Percentiles rank a stretch among this genome's conserved stretches.
Conservation (phyloP, 2,113 vertebrate genomes). For the Pyrgilauda ruficollis region DNA sequence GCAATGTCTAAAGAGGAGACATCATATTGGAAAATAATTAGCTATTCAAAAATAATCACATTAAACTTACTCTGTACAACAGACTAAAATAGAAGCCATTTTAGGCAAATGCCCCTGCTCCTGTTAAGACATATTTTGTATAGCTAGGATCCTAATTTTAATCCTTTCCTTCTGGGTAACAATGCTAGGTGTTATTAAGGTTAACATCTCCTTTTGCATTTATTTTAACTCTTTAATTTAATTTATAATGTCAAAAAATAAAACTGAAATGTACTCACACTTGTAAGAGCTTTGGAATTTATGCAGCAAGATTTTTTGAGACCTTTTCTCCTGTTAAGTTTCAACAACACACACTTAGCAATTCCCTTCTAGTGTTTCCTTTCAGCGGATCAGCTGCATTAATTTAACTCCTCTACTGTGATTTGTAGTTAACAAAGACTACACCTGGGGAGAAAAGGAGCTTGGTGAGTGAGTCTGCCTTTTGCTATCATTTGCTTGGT, state of each 20-base stretch:
- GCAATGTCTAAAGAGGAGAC: not conserved
- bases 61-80: constrained; percentile 1
- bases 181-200: constrained; percentile 15
- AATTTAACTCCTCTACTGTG: not conserved
- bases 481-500: not conserved
- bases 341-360: not conserved
- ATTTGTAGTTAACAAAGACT: not conserved
- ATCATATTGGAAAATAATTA: not conserved
- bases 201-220: constrained; percentile 21
- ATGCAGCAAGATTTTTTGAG: not conserved
- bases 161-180: not conserved
- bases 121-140: constrained; percentile 49
- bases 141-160: constrained; percentile 4
- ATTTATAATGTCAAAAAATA: not conserved
- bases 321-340: not conserved
- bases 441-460: not conserved
- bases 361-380: not conserved
- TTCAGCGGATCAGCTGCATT: not conserved
- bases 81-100: constrained; percentile 45
- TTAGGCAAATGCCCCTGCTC: not conserved
- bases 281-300: not conserved
- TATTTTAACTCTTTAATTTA: not conserved
- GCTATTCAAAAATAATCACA: not conserved
- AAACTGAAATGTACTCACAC: not conserved
- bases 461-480: not conserved